Conservation (phyloP, 2,797 vertebrate genomes). For the Muscicapa striata region DNA sequence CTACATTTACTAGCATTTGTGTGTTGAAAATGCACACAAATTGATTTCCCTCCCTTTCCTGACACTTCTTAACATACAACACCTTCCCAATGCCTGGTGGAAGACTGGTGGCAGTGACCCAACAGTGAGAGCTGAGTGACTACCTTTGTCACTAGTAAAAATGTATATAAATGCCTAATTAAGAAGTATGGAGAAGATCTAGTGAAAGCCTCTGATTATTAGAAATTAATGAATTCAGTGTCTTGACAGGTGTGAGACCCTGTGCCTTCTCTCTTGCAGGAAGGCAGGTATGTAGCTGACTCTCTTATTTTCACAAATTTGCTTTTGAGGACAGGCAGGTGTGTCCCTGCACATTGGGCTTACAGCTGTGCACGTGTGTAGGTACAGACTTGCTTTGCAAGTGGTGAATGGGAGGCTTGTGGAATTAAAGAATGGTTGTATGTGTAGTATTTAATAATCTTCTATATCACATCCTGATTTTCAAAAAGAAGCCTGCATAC, state of each 20-base stretch:
- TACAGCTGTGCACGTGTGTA: accelerated
- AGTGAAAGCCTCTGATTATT: not conserved
- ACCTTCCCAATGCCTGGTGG: not conserved
- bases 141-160: not conserved
- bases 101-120: not conserved
- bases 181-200: not conserved
- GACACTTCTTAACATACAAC: not conserved
- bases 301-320: not conserved
- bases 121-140: not conserved
- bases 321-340: accelerated
- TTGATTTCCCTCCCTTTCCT: not conserved
- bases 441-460: not conserved
- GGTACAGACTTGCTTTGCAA: not conserved
- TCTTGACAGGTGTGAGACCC: not conserved
- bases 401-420: not conserved
- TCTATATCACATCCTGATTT: not conserved
- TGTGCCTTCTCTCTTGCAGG: not conserved
- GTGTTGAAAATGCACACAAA: not conserved
- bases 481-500: not conserved
- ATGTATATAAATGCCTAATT: not conserved
- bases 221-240: not conserved
- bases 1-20: not conserved
- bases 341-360: not conserved
- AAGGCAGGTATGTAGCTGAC: not conserved
- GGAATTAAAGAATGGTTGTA: not conserved